A percentile compares a stretch with the other conserved stretches of the same genome.
phyloP scores from a whole-genome alignment of 1,140 invertebrate genomes.

The Nephila pilipes region DNA sequence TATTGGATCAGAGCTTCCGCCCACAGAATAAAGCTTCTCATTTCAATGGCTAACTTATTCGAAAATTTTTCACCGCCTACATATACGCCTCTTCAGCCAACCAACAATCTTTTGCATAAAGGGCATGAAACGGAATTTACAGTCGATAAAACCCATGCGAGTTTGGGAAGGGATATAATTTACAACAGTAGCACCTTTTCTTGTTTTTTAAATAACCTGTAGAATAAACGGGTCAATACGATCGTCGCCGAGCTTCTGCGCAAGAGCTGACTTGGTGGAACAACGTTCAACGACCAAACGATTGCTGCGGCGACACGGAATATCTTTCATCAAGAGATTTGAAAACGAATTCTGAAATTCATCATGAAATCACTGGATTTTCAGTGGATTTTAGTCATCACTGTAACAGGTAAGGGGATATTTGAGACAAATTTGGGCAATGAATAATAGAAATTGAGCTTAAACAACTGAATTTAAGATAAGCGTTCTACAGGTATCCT shows the following conservation, averaged over 20 bases:
- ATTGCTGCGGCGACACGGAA: not conserved
- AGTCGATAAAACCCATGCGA: not conserved
- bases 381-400: not conserved
- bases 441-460: too few species aligned
- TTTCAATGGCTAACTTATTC: not conserved
- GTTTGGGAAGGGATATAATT: not conserved
- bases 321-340: not conserved
- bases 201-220: not conserved
- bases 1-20: not conserved
- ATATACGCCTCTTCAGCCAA: not conserved
- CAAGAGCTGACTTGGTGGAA: not conserved
- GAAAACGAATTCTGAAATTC: not conserved
- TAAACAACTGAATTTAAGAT: too few species aligned
- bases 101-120: not conserved
- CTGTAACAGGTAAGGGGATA: not conserved
- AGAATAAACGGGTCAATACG: conserved; percentile 44
- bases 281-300: not conserved
- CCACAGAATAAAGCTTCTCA: not conserved
- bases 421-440: too few species aligned
- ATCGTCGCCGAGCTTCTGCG: conserved; percentile 19
- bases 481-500: too few species aligned
- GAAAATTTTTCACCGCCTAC: not conserved
- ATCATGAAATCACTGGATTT: conserved; percentile 9
- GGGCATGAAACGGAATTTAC: not conserved
- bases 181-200: conserved; percentile 4